Base-by-base conservation (phyloP, 2,888 invertebrate genomes). In the Thecocarcelia acutangulata region DNA sequence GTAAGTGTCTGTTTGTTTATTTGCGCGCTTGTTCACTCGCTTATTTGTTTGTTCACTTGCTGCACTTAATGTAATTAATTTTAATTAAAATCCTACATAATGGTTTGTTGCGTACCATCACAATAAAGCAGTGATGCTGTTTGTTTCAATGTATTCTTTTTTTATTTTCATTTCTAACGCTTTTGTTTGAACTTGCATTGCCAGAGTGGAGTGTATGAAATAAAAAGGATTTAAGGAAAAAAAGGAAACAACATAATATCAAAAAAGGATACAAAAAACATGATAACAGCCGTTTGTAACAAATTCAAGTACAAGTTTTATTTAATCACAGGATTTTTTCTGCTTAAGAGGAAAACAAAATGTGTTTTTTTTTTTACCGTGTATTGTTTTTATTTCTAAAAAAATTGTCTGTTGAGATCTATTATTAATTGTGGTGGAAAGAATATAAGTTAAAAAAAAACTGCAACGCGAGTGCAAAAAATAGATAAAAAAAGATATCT, bases 1-100 rank as follows among this genome's bases (percentile, higher is more conserved):
- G 42, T 69, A 76, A 69, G 28, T 54, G 59, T 44, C 33, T 58
- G 19, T 75, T 73, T 74, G 64, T 66, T 46, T 52, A 46, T 69
- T 56, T 56, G 52, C 42, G 28, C 33, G 28, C 50, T 68, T 44
- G 17, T 28, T 68, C 54, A 44, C 59, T 56, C 48, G 21, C 21
- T 68, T 69, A 37, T 76, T 76, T 85, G 86, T 84, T 83, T 87
- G 86, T 85, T 85, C 86, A 85, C 85, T 85, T 83, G 86, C 86
- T 87, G 89, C 89, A 88, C 89, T 89, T 89, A 89, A 89, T 89
- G 89, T 89, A 89, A 89, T 89, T 89, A 89, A 89, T 89, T 89
- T 89, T 89, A 89, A 89, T 89, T 89, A 89, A 89, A 89, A 87
- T 87, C 87, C 87, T 87, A 86, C 87, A 87, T 87, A 87, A 87